A percentile compares a stretch with the other conserved stretches of the same genome.
Conservation (phyloP, 2,797 vertebrate genomes). For the Pseudopleuronectes americanus region DNA sequence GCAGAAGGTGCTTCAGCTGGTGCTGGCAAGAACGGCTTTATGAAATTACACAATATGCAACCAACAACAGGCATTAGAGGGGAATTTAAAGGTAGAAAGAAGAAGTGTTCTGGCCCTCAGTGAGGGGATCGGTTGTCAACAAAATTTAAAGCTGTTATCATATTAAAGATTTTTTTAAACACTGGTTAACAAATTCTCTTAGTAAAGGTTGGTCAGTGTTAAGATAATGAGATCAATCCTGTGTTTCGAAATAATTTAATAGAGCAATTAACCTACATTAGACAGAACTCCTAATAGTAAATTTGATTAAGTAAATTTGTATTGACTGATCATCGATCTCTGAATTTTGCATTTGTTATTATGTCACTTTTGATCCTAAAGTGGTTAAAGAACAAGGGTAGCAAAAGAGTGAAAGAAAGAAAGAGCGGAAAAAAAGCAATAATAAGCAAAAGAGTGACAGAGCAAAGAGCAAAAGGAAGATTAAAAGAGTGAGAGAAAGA, state of each 20-base stretch:
- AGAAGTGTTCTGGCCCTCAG: neutral
- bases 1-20: conserved; percentile 20
- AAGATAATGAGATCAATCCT: neutral
- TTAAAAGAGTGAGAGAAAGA: too few relatives aligned
- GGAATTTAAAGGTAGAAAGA: neutral
- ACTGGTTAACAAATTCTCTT: too few relatives aligned
- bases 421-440: too few relatives aligned
- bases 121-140: neutral
- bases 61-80: neutral
- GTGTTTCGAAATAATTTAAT: neutral
- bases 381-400: neutral
- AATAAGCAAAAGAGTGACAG: too few relatives aligned
- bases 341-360: too few relatives aligned
- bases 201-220: neutral
- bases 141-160: conserved; percentile 3
- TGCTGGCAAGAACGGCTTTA: conserved; percentile 13
- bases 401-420: neutral
- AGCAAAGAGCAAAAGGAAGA: neutral
- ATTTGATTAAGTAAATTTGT: too few relatives aligned
- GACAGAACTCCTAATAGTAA: neutral
- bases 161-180: neutral
- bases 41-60: conserved; percentile 34
- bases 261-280: neutral
- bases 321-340: too few relatives aligned
- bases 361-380: neutral